Percentiles rank a stretch among this genome's conserved stretches.
Conservation (phyloP, 2,888 invertebrate genomes). For the Trachelus iudaicus region DNA sequence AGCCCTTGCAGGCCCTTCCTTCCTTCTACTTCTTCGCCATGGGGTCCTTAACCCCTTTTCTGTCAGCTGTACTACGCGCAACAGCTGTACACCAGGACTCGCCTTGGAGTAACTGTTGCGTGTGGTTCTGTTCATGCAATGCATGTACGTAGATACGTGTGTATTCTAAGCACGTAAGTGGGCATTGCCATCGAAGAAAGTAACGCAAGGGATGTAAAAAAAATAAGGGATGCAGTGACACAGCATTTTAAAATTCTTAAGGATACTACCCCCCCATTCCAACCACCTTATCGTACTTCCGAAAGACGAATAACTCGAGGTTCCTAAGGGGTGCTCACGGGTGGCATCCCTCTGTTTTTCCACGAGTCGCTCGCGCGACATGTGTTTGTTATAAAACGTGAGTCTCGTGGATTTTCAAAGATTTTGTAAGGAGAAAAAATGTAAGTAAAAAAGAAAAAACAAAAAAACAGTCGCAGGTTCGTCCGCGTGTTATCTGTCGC, state of each 20-base stretch:
- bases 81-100: conserved; percentile 52
- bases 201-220: neutral
- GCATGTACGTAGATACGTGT: neutral
- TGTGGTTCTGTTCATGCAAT: neutral
- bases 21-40: conserved; percentile 25
- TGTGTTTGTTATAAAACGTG: conserved; percentile 42
- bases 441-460: neutral
- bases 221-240: neutral
- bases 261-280: neutral
- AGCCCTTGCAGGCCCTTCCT: conserved; percentile 31
- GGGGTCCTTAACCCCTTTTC: conserved; percentile 63
- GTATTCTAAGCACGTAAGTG: neutral
- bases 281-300: neutral
- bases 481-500: neutral
- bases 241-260: neutral
- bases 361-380: conserved; percentile 12
- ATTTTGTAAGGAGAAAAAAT: conserved; percentile 28
- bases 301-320: neutral
- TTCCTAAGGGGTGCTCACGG: neutral
- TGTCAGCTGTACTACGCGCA: conserved; percentile 60
- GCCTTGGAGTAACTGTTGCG: conserved; percentile 1
- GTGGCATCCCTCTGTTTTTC: neutral
- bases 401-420: conserved; percentile 52
- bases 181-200: neutral
- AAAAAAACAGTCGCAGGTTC: neutral